These are phyloP conservation scores for Gallirallus australis DNA, from an alignment of 2,797 vertebrate species.

Conservation along the genomic window DNA sequence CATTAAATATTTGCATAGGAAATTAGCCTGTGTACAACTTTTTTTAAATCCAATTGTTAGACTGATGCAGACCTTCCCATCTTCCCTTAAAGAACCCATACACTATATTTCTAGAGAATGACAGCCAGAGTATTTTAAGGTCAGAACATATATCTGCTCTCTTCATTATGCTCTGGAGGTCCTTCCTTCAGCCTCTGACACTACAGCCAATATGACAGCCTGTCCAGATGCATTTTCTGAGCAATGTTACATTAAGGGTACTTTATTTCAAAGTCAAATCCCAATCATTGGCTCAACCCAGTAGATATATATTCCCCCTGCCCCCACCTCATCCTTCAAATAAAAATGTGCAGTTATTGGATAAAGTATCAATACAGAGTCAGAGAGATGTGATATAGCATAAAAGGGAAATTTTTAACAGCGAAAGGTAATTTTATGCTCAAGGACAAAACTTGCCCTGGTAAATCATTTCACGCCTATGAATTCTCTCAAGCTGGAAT, in stretches of 20 bases:
- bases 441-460: background rate
- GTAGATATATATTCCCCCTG: background rate
- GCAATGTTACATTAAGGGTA: background rate
- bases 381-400: fast-evolving
- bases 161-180: background rate
- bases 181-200: background rate
- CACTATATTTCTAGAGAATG: background rate
- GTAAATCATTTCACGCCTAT: background rate
- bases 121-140: background rate
- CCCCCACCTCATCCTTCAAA: background rate
- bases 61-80: background rate
- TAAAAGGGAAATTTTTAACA: background rate
- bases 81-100: background rate
- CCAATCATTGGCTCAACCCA: background rate
- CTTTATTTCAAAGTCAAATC: background rate
- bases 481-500: background rate
- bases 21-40: background rate
- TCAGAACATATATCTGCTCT: background rate
- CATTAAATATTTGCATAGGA: background rate
- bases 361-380: background rate
- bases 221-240: background rate
- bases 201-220: background rate
- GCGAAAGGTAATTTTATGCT: background rate
- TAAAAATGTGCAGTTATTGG: background rate
- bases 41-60: background rate